Percentiles rank a stretch among this genome's conserved stretches.
Conservation (phyloP, 2,113 vertebrate species). For the Cheirogaleus medius region DNA sequence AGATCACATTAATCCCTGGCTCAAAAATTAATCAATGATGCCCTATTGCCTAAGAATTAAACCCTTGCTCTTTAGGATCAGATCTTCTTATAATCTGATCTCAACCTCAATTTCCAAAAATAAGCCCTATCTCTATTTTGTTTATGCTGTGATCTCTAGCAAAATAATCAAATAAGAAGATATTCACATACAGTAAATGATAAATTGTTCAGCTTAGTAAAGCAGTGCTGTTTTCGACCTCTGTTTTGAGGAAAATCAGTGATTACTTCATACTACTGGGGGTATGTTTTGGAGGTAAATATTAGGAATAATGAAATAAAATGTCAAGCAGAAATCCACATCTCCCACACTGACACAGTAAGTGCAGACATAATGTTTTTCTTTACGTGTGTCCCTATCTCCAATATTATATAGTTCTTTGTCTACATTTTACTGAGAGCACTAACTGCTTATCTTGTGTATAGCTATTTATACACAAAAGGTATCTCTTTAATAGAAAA, state of each 20-base stretch:
- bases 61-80: not conserved
- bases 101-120: constrained; percentile 1
- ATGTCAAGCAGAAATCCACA: rapidly evolving
- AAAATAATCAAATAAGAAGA: constrained; percentile 15
- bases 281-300: rapidly evolving
- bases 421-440: not conserved
- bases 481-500: not conserved
- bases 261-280: not conserved
- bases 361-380: not conserved
- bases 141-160: not conserved
- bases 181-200: not conserved
- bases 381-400: not conserved
- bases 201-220: not conserved
- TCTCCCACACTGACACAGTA: not conserved
- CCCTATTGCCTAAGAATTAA: constrained; percentile 20
- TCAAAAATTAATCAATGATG: constrained; percentile 47
- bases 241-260: not conserved
- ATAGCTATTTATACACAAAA: not conserved
- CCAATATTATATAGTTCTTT: not conserved
- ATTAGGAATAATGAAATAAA: not conserved
- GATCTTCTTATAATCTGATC: constrained; percentile 17
- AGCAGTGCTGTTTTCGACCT: not conserved
- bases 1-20: constrained; percentile 42
- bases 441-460: not conserved
- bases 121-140: not conserved